phyloP scores from a whole-genome alignment of 2,113 vertebrate species.

The Seriola rivoliana region DNA sequence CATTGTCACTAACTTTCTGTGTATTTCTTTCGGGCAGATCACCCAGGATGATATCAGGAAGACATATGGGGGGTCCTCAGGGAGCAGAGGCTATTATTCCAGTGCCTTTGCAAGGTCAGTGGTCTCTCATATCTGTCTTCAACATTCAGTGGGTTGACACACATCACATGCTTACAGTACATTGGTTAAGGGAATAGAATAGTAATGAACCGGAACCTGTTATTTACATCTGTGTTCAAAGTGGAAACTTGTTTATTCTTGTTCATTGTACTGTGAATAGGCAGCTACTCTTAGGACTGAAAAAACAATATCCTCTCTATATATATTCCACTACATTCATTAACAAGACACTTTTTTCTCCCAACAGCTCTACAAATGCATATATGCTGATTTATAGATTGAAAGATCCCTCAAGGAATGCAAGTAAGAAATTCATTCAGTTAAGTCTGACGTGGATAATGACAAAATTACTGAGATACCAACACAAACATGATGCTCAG shows the following conservation, averaged over 20 bases:
- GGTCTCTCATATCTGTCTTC: neutral
- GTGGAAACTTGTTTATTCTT: slow-evolving; percentile 20
- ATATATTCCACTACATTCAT: neutral
- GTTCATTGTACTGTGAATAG: neutral
- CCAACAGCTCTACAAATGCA: slow-evolving; percentile 95
- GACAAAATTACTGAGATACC: neutral
- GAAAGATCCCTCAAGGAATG: slow-evolving; percentile 94
- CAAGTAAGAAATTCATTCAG: slow-evolving; percentile 88
- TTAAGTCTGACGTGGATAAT: neutral
- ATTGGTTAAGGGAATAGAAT: neutral
- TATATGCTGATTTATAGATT: slow-evolving; percentile 99
- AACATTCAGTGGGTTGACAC: neutral
- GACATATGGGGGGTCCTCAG: slow-evolving; percentile 96
- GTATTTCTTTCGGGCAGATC: slow-evolving; percentile 85
- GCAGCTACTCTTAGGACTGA: neutral
- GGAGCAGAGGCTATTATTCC: slow-evolving; percentile 98
- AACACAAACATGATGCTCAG: neutral
- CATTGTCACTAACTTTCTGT: neutral
- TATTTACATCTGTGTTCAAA: neutral
- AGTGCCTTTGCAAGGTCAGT: slow-evolving; percentile 98
- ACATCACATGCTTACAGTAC: neutral
- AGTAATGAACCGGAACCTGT: neutral
- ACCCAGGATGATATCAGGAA: slow-evolving; percentile 99
- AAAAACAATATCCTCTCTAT: neutral
- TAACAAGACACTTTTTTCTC: slow-evolving; percentile 27